phyloP scores from a whole-genome alignment of 2,797 vertebrate genomes.

The Prunella strophiata region DNA sequence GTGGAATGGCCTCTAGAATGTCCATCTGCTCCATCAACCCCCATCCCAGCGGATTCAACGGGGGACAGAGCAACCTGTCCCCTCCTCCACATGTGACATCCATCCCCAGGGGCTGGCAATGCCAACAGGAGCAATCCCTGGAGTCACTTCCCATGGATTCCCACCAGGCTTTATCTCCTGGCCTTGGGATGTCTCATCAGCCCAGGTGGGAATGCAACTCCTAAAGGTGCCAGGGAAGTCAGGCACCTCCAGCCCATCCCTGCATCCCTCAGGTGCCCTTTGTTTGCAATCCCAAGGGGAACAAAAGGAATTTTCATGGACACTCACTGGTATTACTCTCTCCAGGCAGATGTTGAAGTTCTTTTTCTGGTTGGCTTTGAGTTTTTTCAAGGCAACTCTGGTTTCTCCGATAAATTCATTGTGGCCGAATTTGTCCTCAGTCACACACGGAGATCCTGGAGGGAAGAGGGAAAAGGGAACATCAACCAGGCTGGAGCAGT shows the following conservation, averaged over 20 bases:
- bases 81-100: neutral
- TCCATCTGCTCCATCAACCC: neutral
- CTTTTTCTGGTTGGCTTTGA: constrained; percentile 94
- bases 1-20: rapidly evolving
- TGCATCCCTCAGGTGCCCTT: rapidly evolving
- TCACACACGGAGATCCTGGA: constrained; percentile 94
- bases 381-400: constrained; percentile 92
- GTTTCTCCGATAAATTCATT: constrained; percentile 98
- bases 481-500: neutral
- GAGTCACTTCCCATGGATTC: neutral
- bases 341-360: constrained; percentile 96
- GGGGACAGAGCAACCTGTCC: neutral
- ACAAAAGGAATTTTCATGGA: rapidly evolving
- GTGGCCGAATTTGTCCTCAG: constrained; percentile 97
- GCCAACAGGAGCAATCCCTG: neutral
- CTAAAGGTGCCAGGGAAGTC: neutral
- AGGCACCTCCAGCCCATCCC: neutral
- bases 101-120: rapidly evolving
- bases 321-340: constrained; percentile 89
- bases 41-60: neutral
- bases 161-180: neutral
- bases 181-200: neutral
- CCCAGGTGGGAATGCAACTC: neutral
- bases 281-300: neutral
- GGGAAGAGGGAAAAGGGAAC: neutral